phyloP scores from a whole-genome alignment of 2,888 invertebrate species.

The Hydriomena furcata region DNA sequence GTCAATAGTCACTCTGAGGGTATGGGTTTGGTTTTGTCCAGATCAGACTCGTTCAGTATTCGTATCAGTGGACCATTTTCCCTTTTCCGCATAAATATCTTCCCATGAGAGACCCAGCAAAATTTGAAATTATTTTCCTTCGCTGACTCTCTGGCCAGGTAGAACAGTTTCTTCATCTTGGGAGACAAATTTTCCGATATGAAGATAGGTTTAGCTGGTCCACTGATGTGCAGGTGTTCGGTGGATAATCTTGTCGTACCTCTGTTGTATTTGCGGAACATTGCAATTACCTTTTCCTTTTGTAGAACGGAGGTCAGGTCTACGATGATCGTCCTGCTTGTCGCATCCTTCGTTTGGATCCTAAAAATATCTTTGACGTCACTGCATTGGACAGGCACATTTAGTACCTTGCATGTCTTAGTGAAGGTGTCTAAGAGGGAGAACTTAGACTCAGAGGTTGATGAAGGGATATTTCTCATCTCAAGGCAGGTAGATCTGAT shows the following conservation, averaged over 20 bases:
- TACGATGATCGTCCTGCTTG: too few relatives aligned
- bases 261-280: neutral
- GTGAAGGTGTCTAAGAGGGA: too few relatives aligned
- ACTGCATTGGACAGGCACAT: too few relatives aligned
- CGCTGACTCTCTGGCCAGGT: neutral
- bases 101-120: slow-evolving; percentile 5
- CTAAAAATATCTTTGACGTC: too few relatives aligned
- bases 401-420: too few relatives aligned
- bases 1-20: too few relatives aligned
- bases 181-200: slow-evolving; percentile 1
- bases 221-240: neutral
- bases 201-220: neutral
- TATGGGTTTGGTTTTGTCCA: neutral
- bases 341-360: too few relatives aligned
- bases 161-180: slow-evolving; percentile 4
- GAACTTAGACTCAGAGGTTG: too few relatives aligned
- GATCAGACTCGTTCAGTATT: neutral
- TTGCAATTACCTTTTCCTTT: too few relatives aligned
- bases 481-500: too few relatives aligned
- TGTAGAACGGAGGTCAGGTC: too few relatives aligned
- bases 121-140: neutral
- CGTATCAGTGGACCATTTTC: neutral
- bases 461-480: too few relatives aligned
- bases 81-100: neutral
- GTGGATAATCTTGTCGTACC: neutral